Evolutionary conservation across 2,797 vertebrate genomes (phyloP).

Genomic region (Girardinus metallicus): DNA sequence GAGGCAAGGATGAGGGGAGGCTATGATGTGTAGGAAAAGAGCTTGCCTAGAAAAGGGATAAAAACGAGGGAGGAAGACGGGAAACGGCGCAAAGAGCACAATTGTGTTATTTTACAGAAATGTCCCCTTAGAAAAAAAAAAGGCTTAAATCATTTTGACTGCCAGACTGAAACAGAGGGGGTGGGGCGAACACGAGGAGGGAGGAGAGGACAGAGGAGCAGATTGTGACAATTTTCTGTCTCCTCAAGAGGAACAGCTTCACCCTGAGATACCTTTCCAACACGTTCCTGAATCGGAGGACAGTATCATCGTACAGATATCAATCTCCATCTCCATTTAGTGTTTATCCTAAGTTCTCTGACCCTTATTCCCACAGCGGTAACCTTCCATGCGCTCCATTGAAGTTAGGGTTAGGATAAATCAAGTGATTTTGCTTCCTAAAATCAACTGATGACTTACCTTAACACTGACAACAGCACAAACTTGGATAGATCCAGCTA

Average conservation of each 20-base stretch:
- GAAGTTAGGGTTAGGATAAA: slow-evolving; percentile 14
- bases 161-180: slow-evolving; percentile 44
- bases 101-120: slow-evolving; percentile 52
- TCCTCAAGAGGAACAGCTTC: slow-evolving; percentile 64
- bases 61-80: slow-evolving; percentile 52
- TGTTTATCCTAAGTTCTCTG: slow-evolving; percentile 30
- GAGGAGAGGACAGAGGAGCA: slow-evolving; percentile 48
- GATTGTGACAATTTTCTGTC: slow-evolving; percentile 74
- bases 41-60: slow-evolving; percentile 52
- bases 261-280: slow-evolving; percentile 52
- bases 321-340: slow-evolving; percentile 41
- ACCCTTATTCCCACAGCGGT: slow-evolving; percentile 25
- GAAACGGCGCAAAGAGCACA: slow-evolving; percentile 48
- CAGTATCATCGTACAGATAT: slow-evolving; percentile 46
- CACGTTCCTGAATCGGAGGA: slow-evolving; percentile 22
- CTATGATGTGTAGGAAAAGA: slow-evolving; percentile 64
- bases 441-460: slow-evolving; percentile 64
- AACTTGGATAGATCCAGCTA: slow-evolving; percentile 65
- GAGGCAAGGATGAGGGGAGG: slow-evolving; percentile 23
- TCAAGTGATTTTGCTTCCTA: slow-evolving; percentile 53
- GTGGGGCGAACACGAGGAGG: background rate
- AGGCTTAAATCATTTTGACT: slow-evolving; percentile 45
- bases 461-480: slow-evolving; percentile 68
- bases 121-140: slow-evolving; percentile 6
- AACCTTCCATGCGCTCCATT: slow-evolving; percentile 41